Base-by-base conservation (phyloP, 2,797 vertebrate genomes). In the Peromyscus melanophrys region DNA sequence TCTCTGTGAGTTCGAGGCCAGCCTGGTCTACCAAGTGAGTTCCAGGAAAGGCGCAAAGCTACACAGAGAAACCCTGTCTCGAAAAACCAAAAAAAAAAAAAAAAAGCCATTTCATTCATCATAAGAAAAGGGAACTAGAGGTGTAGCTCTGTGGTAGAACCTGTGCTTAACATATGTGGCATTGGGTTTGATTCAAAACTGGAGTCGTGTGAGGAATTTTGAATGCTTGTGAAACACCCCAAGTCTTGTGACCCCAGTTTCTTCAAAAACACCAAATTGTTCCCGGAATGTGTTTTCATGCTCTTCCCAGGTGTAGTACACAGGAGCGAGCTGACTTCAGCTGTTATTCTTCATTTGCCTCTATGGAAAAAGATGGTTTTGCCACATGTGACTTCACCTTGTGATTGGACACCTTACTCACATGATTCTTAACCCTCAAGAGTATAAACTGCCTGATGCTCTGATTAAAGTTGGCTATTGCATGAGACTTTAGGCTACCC, bases 71-170 rank as follows among this genome's bases (percentile, higher is more conserved):
- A n/a, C n/a, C n/a, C n/a, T n/a, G n/a, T n/a, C n/a, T n/a, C n/a
- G n/a, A n/a, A n/a, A n/a, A n/a, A n/a, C n/a, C n/a, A n/a, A n/a
- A n/a, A n/a, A n/a, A n/a, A n/a, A n/a, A n/a, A n/a, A n/a, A n/a
- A n/a, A 93, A 82, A 76, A 55, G 71, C 11, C 71, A 81, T 89
- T 90, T 92, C 73, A 87, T 89, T 95, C 65, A 93, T 89, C 43
- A 81, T 19, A 84, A n/a, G 55, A 61, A 77, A 89, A 43, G 34
- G 69, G 69, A 17, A 21, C 12, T 82, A 19, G 6, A n/a, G 0
- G 8, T 73, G 3, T 83, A 73, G 31, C 57, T 76, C 37, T 75
- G 21, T 61, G 55, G 43, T 21, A 52, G 25, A 76, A 3, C 31
- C 73, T 7, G 12, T 19, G 65, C 52, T 92, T 92, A n/a, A 40